phyloP scores from a whole-genome alignment of 2,888 invertebrate genomes.

The Platycheirus rosarum region DNA sequence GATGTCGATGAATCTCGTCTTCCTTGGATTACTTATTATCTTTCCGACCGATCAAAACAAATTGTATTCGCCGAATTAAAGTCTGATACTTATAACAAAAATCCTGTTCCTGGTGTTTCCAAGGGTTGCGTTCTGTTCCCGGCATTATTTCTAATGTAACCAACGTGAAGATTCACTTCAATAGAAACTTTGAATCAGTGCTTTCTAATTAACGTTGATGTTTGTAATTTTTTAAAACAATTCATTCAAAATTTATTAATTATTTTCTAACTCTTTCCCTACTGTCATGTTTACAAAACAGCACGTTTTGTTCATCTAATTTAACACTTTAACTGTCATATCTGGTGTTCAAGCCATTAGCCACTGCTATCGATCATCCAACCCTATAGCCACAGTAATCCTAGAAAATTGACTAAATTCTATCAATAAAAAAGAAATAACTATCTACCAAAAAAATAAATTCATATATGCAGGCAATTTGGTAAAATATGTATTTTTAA shows the following conservation, averaged over 20 bases:
- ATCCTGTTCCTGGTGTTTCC: no score
- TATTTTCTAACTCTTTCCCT: neutral
- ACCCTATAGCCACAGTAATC: slow-evolving; percentile 5
- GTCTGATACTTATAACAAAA: no score
- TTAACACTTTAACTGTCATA: slow-evolving; percentile 30
- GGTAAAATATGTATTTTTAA: slow-evolving; percentile 38
- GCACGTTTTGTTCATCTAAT: slow-evolving; percentile 12
- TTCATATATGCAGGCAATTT: neutral
- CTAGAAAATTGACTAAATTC: slow-evolving; percentile 33
- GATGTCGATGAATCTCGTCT: no score
- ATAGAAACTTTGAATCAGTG: no score
- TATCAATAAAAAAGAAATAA: slow-evolving; percentile 28
- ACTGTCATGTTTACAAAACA: slow-evolving; percentile 10
- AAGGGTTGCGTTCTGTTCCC: no score
- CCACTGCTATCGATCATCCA: slow-evolving; percentile 14
- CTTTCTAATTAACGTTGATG: no score
- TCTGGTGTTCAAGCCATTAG: slow-evolving; percentile 13
- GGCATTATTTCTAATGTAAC: no score
- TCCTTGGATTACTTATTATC: no score
- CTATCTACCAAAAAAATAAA: slow-evolving; percentile 12
- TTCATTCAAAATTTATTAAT: neutral
- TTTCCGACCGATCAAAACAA: no score
- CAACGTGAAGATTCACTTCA: no score
- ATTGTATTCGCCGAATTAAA: no score
- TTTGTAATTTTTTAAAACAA: no score